Evolutionary conservation across 2,888 invertebrate species (phyloP).

Genomic region (Trichogramma evanescens): DNA sequence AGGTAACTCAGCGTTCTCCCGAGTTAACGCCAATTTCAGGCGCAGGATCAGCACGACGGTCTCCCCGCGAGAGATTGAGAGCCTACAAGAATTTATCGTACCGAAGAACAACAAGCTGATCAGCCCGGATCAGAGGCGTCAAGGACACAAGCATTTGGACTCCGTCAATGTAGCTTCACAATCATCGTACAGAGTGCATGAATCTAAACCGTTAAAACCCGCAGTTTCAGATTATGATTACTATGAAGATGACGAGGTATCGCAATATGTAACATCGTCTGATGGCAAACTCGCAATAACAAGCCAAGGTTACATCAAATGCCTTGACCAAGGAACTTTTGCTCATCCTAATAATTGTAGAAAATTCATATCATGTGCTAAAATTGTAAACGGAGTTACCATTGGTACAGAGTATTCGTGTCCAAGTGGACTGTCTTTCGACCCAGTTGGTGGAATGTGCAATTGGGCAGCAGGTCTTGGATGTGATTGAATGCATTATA

Average conservation of each 20-base stretch:
- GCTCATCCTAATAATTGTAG: slow-evolving; percentile 85
- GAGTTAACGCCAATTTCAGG: slow-evolving; percentile 30
- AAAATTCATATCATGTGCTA: slow-evolving; percentile 86
- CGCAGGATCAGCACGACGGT: slow-evolving; percentile 44
- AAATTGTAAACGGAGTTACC: slow-evolving; percentile 69
- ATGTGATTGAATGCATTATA: slow-evolving; percentile 46
- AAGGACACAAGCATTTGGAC: slow-evolving; percentile 24
- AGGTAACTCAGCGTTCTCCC: slow-evolving; percentile 37
- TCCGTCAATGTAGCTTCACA: slow-evolving; percentile 17
- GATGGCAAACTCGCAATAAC: slow-evolving; percentile 57
- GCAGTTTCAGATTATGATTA: slow-evolving; percentile 59
- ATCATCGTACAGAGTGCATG: slow-evolving; percentile 9
- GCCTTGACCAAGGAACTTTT: slow-evolving; percentile 84
- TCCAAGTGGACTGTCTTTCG: slow-evolving; percentile 77
- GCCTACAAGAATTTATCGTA: slow-evolving; percentile 22
- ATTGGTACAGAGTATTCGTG: slow-evolving; percentile 86
- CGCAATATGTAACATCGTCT: slow-evolving; percentile 51
- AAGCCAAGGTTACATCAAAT: slow-evolving; percentile 63
- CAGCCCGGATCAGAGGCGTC: slow-evolving; percentile 26
- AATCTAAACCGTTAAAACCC: slow-evolving; percentile 17
- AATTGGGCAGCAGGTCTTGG: slow-evolving; percentile 81
- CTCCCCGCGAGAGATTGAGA: slow-evolving; percentile 28
- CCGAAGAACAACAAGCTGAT: slow-evolving; percentile 29
- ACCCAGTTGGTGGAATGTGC: slow-evolving; percentile 84
- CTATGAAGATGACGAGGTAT: slow-evolving; percentile 59